Percentiles rank a stretch among this genome's conserved stretches.
These are phyloP conservation scores for Cotesia glomerata DNA, from an alignment of 1,140 invertebrate genomes.

Conservation along the genomic window DNA sequence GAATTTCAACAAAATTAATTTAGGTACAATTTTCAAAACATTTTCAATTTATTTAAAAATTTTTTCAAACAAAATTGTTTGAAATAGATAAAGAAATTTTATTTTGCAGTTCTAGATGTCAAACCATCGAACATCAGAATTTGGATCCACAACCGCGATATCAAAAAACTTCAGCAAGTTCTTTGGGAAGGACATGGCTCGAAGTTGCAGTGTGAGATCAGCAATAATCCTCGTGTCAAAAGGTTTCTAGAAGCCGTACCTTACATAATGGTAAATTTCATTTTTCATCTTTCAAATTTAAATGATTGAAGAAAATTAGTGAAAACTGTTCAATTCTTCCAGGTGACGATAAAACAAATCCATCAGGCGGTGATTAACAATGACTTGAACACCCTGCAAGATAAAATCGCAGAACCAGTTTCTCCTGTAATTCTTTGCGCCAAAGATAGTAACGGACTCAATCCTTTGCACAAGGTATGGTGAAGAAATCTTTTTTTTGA, in stretches of 20 bases:
- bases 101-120: constrained; percentile 69
- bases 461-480: constrained; percentile 80
- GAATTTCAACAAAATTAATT: neutral
- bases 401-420: constrained; percentile 72
- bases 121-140: constrained; percentile 87
- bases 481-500: neutral
- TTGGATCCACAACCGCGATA: constrained; percentile 90
- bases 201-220: constrained; percentile 80
- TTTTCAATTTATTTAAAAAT: neutral
- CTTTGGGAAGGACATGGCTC: constrained; percentile 87
- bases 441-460: constrained; percentile 81
- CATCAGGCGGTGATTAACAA: constrained; percentile 79
- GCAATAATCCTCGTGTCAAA: constrained; percentile 79
- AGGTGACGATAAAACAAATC: constrained; percentile 84
- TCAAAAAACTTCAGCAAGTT: constrained; percentile 81
- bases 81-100: no score
- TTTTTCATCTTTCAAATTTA: neutral
- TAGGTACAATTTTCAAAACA: neutral
- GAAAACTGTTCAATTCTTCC: constrained; percentile 18
- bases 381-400: constrained; percentile 75
- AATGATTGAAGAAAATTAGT: neutral
- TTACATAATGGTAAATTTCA: constrained; percentile 78
- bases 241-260: constrained; percentile 85
- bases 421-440: constrained; percentile 76
- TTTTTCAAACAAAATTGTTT: neutral